phyloP scores from a whole-genome alignment of 1,140 invertebrate genomes.

The Lineus longissimus region DNA sequence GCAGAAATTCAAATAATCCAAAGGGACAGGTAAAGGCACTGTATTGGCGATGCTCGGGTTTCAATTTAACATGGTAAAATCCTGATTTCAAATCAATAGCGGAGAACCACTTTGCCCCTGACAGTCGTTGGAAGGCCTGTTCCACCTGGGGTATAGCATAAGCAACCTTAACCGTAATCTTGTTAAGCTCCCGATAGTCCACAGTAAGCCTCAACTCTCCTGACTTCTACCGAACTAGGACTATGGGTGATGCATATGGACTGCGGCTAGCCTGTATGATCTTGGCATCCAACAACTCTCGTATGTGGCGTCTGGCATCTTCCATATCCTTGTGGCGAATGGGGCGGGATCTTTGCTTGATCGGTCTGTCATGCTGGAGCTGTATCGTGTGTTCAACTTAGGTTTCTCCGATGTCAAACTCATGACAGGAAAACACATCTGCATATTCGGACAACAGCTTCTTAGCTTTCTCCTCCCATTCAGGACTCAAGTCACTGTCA shows the following conservation, averaged over 20 bases:
- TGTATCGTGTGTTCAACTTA: not conserved
- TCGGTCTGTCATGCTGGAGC: not conserved
- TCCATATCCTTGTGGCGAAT: not conserved
- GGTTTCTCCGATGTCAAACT: too few relatives aligned
- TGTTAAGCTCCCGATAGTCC: constrained; percentile 57
- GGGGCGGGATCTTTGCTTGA: not conserved
- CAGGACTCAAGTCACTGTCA: too few relatives aligned
- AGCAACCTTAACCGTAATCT: constrained; percentile 48
- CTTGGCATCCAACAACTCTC: not conserved
- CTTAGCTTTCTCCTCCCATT: too few relatives aligned
- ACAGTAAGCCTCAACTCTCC: constrained; percentile 42
- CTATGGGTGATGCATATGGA: constrained; percentile 7
- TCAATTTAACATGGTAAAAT: constrained; percentile 43
- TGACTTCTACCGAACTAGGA: constrained; percentile 18
- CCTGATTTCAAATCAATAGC: constrained; percentile 48
- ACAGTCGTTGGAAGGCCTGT: constrained; percentile 46
- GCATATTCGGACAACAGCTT: too few relatives aligned
- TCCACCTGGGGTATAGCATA: constrained; percentile 58
- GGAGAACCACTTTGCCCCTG: constrained; percentile 48
- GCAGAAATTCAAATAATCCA: constrained; percentile 21
- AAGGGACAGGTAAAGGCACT: constrained; percentile 29
- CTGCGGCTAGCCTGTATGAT: not conserved
- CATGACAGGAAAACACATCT: too few relatives aligned
- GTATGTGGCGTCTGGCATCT: constrained; percentile 8
- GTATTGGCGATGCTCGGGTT: constrained; percentile 31